Conservation (phyloP, 64 coral and sea anemone genomes). For the Exaiptasia diaphana region DNA sequence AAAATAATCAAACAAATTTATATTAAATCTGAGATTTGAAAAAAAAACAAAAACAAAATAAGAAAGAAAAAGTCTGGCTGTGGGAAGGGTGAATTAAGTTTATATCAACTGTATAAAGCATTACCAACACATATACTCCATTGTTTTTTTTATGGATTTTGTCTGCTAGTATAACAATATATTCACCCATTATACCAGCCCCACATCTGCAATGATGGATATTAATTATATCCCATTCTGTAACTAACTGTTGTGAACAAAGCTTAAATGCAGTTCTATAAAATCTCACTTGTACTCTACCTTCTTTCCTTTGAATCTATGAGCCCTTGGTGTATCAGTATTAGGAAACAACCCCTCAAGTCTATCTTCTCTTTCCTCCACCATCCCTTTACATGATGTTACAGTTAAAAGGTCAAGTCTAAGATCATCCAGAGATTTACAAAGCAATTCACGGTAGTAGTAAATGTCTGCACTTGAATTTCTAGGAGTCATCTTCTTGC, state of each 20-base stretch:
- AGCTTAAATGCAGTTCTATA: too few species aligned
- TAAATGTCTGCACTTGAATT: conserved; percentile 66
- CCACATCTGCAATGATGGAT: too few species aligned
- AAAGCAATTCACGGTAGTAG: conserved; percentile 80
- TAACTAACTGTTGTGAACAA: too few species aligned
- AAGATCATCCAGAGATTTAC: conserved; percentile 74
- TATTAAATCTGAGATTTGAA: not conserved
- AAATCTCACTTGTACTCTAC: too few species aligned
- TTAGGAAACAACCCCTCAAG: conserved; percentile 75
- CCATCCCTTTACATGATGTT: conserved; percentile 79
- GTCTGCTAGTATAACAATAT: too few species aligned
- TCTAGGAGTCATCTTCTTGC: conserved; percentile 60
- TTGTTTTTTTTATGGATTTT: too few species aligned
- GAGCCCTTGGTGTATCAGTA: conserved; percentile 60
- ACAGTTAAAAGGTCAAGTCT: conserved; percentile 92
- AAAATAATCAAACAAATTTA: not conserved
- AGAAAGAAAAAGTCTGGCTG: too few species aligned
- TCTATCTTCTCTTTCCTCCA: conserved; percentile 48
- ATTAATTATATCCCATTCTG: too few species aligned
- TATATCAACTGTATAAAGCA: too few species aligned
- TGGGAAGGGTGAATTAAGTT: too few species aligned
- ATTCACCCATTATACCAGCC: too few species aligned
- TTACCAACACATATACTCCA: too few species aligned
- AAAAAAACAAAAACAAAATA: not conserved
- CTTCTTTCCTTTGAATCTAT: conserved; percentile 84